phyloP scores from a whole-genome alignment of 2,797 vertebrate genomes.

The Distichodus sexfasciatus region DNA sequence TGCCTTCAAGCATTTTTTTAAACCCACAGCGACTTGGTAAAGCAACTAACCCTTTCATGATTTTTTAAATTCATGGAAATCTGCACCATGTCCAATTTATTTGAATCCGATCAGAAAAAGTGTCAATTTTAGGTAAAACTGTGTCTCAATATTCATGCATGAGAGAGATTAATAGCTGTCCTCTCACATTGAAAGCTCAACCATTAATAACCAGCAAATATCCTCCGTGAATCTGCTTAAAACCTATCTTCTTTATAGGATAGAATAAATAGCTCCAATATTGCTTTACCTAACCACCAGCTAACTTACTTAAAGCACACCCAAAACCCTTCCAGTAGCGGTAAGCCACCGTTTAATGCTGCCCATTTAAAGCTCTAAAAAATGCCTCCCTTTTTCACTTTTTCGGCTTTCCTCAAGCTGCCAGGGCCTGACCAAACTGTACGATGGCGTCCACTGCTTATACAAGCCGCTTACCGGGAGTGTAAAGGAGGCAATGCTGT shows the following conservation, averaged over 20 bases:
- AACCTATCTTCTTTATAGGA: slow-evolving; percentile 14
- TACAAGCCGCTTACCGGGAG: neutral
- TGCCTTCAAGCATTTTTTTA: too few species aligned
- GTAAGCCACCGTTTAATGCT: slow-evolving; percentile 45
- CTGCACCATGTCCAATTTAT: too few species aligned
- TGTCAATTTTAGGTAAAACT: too few species aligned
- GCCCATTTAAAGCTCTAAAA: slow-evolving; percentile 32
- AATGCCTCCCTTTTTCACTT: slow-evolving; percentile 28
- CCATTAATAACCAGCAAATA: too few species aligned
- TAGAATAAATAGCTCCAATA: slow-evolving; percentile 32
- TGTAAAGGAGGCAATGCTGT: neutral
- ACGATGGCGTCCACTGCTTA: slow-evolving; percentile 6
- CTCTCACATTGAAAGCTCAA: too few species aligned
- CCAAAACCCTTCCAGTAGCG: slow-evolving; percentile 35
- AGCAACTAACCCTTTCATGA: too few species aligned
- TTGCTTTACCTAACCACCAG: slow-evolving; percentile 26
- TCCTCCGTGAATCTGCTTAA: too few species aligned
- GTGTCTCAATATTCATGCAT: too few species aligned
- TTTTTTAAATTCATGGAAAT: too few species aligned
- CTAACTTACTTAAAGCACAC: slow-evolving; percentile 18
- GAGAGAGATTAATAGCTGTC: too few species aligned
- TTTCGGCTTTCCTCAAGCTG: slow-evolving; percentile 19
- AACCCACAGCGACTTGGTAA: too few species aligned
- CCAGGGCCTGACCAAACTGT: slow-evolving; percentile 15
- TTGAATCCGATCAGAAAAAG: too few species aligned